phyloP scores from a whole-genome alignment of 2,797 vertebrate genomes.

The Channa striata region DNA sequence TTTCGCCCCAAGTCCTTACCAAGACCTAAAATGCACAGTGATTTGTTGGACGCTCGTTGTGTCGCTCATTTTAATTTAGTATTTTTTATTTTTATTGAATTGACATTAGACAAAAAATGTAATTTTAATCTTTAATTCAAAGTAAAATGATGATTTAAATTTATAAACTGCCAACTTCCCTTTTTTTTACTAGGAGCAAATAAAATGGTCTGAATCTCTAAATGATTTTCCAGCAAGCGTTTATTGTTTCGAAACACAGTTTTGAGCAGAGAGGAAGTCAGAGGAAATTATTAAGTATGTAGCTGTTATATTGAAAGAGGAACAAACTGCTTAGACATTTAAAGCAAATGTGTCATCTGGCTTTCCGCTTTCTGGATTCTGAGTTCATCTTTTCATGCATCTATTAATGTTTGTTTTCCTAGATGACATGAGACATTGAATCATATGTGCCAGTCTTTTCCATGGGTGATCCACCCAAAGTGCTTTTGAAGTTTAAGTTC shows the following conservation, averaged over 20 bases:
- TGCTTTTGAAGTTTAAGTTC: conserved; percentile 71
- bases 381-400: conserved; percentile 48
- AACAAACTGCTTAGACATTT: conserved; percentile 48
- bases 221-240: background rate
- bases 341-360: conserved; percentile 59
- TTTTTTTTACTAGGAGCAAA: background rate
- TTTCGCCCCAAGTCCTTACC: background rate
- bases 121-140: too few species aligned
- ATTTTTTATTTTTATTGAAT: too few species aligned
- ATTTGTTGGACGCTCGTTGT: background rate
- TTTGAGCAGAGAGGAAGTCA: conserved; percentile 7
- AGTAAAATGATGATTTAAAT: too few species aligned
- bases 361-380: conserved; percentile 46
- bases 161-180: too few species aligned
- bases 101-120: too few species aligned
- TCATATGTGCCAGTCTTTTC: conserved; percentile 60
- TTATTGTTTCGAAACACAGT: conserved; percentile 11
- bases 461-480: conserved; percentile 42
- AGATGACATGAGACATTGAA: conserved; percentile 60
- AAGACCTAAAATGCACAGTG: background rate
- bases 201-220: background rate
- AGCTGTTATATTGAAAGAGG: conserved; percentile 25
- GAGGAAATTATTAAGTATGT: conserved; percentile 32
- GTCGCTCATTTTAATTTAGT: background rate
- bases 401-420: conserved; percentile 66